Conservation (phyloP, 2,113 vertebrate genomes). For the Gracilinanus agilis region DNA sequence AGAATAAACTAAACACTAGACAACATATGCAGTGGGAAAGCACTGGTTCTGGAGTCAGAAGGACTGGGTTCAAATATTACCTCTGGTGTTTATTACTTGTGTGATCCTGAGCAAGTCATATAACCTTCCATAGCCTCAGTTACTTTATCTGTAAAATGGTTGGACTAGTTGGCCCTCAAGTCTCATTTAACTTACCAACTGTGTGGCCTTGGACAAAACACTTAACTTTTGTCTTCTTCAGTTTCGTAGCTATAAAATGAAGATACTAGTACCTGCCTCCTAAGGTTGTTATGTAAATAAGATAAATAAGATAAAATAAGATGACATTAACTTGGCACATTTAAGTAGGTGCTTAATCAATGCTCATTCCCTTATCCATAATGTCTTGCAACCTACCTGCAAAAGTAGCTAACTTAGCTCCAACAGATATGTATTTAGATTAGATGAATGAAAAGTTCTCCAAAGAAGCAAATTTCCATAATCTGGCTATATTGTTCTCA, state of each 20-base stretch:
- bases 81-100: neutral
- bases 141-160: neutral
- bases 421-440: neutral
- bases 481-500: neutral
- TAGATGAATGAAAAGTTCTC: neutral
- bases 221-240: neutral
- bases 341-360: neutral
- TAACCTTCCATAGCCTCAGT: neutral
- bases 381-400: no score
- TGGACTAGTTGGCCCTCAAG: neutral
- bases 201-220: neutral
- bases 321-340: neutral
- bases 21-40: neutral
- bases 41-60: neutral
- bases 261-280: neutral
- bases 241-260: neutral
- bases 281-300: neutral
- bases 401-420: neutral
- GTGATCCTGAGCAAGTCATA: neutral
- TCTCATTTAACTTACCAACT: neutral
- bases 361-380: neutral
- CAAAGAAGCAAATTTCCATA: neutral
- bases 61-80: neutral
- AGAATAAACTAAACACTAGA: neutral
- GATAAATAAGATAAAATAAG: neutral